Base-by-base conservation (phyloP, 1,140 invertebrate genomes). In the Eubasilissa regina region DNA sequence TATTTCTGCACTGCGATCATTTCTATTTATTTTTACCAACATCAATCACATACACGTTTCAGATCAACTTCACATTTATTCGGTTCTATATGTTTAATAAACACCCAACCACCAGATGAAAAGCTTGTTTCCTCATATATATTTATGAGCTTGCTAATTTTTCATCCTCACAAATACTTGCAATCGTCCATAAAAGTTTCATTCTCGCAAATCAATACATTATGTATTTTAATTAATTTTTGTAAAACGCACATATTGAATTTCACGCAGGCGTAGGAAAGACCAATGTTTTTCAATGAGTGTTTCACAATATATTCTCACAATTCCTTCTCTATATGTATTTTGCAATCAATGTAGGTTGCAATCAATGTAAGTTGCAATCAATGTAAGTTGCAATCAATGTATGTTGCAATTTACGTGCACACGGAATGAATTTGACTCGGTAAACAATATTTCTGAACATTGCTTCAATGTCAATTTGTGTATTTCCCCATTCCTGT, bases 1-100 rank as follows among this genome's bases (percentile, higher is more conserved):
- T 70, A 70, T 70, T 70, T 21, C 66, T 70, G 66, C 66, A 70
- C 66, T 70, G 66, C 66, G 66, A 48, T 48, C 17, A 70, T 70
- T 48, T 62, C 19, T 51, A 13, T 17, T 70, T 51, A 51, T 51
- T 51, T 70, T 70, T 70, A 70, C 66, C 45, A 70, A 70, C 66
- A 70, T 70, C 25, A 35, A 58, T 58, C 55, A 58, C 47, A 70
- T 47, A 70, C 66, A 70, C 25, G 13, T 35, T 35, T 70, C 66
- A 70, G 66, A 13, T 51, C 48, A 70, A 70, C 66, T 51, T 70
- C 51, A 25, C 44, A 51, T 19, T 51, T 70, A 3, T 48, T 48
- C 15, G 13, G 10, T 51, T 70, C 17, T 7, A 11, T 13, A 21
- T 48, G 19, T 35, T 3, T 6, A 35, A 35, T 6, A 35, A 35